Evolutionary conservation across 2,113 vertebrate genomes (phyloP).

Genomic region (Oplegnathus fasciatus): DNA sequence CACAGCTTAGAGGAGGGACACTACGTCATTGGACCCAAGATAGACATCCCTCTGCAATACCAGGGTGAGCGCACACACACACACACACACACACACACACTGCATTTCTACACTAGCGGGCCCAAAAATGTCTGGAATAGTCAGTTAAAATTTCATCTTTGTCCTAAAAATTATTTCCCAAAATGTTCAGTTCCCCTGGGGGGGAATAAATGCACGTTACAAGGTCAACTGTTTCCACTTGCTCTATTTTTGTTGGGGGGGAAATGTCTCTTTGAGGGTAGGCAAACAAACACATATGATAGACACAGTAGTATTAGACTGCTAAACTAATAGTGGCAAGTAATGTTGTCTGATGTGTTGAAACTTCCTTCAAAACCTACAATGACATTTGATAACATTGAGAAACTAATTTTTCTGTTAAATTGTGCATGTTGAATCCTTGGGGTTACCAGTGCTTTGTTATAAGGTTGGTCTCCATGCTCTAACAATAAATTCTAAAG

Average conservation of each 20-base stretch:
- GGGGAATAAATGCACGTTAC: background rate
- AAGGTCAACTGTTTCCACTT: conserved; percentile 37
- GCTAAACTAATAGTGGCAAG: background rate
- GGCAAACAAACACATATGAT: background rate
- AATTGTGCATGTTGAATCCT: no score
- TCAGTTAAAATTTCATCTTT: background rate
- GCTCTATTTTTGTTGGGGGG: conserved; percentile 23
- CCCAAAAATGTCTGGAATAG: background rate
- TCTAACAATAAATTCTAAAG: background rate
- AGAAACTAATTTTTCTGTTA: no score
- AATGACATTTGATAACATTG: background rate
- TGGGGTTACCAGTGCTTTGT: no score
- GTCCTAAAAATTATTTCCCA: conserved; percentile 1
- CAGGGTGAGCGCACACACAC: conserved; percentile 87
- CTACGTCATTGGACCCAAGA: conserved; percentile 97
- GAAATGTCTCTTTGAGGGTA: background rate
- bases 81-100: conserved; percentile 33
- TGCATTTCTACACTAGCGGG: background rate
- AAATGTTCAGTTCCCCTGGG: conserved; percentile 8
- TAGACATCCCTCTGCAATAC: conserved; percentile 97
- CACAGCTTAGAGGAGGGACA: conserved; percentile 97
- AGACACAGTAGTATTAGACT: background rate
- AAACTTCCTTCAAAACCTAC: background rate
- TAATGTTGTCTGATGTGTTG: conserved; percentile 2
- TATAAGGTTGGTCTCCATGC: background rate